Conservation (phyloP, 2,113 vertebrate species). For the Anoura caudifer region DNA sequence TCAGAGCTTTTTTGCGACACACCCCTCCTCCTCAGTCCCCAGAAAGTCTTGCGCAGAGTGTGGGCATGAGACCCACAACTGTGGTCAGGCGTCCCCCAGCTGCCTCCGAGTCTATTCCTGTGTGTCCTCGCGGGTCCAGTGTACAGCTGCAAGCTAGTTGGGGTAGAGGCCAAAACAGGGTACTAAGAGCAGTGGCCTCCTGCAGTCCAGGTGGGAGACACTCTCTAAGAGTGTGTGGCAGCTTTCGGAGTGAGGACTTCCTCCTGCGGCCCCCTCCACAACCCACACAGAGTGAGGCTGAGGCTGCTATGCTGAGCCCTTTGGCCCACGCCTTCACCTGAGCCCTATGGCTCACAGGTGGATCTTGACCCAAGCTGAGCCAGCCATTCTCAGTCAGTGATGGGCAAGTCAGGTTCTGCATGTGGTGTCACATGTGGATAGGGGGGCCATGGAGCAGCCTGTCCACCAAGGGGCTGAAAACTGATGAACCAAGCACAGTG, state of each 20-base stretch:
- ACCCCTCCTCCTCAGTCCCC: background rate
- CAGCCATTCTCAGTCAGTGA: background rate
- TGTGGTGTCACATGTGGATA: too few species aligned
- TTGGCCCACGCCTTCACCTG: background rate
- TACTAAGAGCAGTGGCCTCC: background rate
- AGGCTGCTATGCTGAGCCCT: background rate
- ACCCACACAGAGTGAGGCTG: background rate
- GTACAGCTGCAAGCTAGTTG: background rate
- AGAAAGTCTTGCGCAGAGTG: background rate
- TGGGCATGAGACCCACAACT: background rate
- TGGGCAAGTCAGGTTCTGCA: background rate
- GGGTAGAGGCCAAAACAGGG: background rate
- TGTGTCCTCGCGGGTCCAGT: background rate
- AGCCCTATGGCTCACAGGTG: background rate
- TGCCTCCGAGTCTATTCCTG: background rate
- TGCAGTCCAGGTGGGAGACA: too few species aligned
- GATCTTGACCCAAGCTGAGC: background rate
- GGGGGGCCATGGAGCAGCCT: background rate
- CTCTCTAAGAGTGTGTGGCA: background rate
- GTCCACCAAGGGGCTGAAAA: background rate
- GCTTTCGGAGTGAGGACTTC: background rate
- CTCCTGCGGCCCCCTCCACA: too few species aligned
- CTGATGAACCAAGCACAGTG: background rate
- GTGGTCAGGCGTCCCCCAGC: background rate
- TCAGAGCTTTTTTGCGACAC: background rate